Base-by-base conservation (phyloP, 2,888 invertebrate species). In the Urechis unicinctus region DNA sequence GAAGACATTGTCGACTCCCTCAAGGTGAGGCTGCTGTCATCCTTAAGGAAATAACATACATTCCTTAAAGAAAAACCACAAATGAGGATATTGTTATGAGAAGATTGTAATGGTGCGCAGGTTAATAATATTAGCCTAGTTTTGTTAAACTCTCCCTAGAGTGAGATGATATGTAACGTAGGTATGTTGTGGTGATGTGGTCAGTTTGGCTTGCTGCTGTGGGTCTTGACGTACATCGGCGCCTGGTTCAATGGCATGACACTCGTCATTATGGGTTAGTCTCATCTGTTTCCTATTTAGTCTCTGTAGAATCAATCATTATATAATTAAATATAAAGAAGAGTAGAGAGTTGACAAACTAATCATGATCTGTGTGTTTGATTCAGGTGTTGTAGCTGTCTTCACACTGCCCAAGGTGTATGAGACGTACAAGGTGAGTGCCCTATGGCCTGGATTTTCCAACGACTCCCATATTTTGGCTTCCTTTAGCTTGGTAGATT, bases 231-330 rank as follows among this genome's bases (percentile, higher is more conserved):
- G 60, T 97, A 96, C 81, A 84, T 97, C 73, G 97, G 97, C 74
- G 88, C 94, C 72, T 96, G 94, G 91, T 96, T 98, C 85, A 97
- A 97, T 81, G 97, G 96, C 80, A 91, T 97, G 88, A 95, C 96
- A 69, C 86, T 98, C 71, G 87, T 97, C 77, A 94, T 96, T 77
- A 85, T 97, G 76, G 89, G 95, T 93, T 78, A 81, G 84, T 69
- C 46, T 22, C 17, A n/a, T 9, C 6, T 13, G 1, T 13, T 26
- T 21, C 3, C 25, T 1, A 9, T 48, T 9, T 17, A 9, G 25
- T 42, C 29, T 25, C 9, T 22, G n/a, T 9, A 3, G 22, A 47
- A 47, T 47, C 25, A 24, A 5, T 6, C n/a, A n/a, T n/a, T n/a
- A n/a, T n/a, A n/a, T n/a, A n/a, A n/a, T n/a, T n/a, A 24, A 22